Conservation (phyloP, 2,888 invertebrate species). For the Carabus problematicus region DNA sequence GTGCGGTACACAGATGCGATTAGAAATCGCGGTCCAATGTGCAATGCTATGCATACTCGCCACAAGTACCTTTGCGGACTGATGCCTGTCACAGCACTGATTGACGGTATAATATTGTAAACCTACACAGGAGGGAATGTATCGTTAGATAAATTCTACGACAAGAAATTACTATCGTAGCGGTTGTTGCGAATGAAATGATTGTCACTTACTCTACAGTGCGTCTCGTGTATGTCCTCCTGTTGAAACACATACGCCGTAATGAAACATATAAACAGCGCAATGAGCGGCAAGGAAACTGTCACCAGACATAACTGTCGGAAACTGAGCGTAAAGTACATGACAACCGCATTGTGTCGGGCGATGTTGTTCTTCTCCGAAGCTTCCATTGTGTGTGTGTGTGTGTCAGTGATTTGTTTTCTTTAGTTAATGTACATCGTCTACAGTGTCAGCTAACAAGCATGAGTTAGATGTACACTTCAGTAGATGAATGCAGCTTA, state of each 20-base stretch:
- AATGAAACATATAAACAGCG: slow-evolving; percentile 86
- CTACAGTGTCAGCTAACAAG: too few species aligned
- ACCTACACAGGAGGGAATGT: slow-evolving; percentile 70
- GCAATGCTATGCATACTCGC: slow-evolving; percentile 90
- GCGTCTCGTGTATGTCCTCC: slow-evolving; percentile 94
- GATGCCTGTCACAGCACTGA: slow-evolving; percentile 94
- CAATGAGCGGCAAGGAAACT: slow-evolving; percentile 83
- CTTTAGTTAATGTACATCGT: too few species aligned
- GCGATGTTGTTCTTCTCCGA: slow-evolving; percentile 33
- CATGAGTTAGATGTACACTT: too few species aligned
- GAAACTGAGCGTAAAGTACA: slow-evolving; percentile 77
- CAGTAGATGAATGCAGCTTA: too few species aligned
- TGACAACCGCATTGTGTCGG: slow-evolving; percentile 56
- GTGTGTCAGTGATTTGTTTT: too few species aligned
- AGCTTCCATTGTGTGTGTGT: slow-evolving; percentile 37
- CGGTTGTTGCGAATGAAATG: not conserved
- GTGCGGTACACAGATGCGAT: slow-evolving; percentile 87
- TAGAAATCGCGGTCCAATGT: slow-evolving; percentile 88
- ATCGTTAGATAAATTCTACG: too few species aligned
- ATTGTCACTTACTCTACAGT: slow-evolving; percentile 81
- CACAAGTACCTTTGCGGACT: slow-evolving; percentile 92
- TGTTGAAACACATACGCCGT: slow-evolving; percentile 90
- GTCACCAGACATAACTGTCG: slow-evolving; percentile 83
- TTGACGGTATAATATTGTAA: slow-evolving; percentile 92
- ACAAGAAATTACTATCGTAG: slow-evolving; percentile 17